These are phyloP conservation scores for Pristiophorus japonicus DNA, from an alignment of 2,113 vertebrate species.

Conservation along the genomic window DNA sequence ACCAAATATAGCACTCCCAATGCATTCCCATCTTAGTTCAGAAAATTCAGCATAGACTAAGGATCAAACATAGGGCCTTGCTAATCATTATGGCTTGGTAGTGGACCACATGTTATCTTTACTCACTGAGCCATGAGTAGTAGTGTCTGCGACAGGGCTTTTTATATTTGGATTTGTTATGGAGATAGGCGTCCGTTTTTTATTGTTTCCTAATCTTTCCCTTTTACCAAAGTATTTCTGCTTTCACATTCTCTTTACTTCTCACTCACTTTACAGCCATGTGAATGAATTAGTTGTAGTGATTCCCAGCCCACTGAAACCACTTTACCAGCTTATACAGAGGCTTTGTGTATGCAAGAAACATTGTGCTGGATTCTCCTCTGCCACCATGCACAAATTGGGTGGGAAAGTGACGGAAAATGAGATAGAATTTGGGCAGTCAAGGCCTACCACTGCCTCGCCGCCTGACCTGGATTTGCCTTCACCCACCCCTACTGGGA, in stretches of 20 bases:
- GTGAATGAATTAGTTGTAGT: not conserved
- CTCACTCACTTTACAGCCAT: not conserved
- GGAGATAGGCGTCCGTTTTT: not conserved
- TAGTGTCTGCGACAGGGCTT: no score
- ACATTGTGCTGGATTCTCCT: not conserved
- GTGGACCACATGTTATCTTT: no score
- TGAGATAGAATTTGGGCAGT: not conserved
- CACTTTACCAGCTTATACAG: not conserved
- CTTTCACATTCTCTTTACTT: not conserved
- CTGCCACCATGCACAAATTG: not conserved
- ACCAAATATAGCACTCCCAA: not conserved
- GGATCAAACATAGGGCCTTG: no score
- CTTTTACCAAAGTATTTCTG: not conserved
- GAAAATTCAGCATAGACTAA: no score
- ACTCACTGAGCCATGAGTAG: no score
- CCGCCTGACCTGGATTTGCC: not conserved
- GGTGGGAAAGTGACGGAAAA: not conserved
- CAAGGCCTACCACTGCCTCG: no score
- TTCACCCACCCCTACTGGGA: no score
- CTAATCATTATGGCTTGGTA: no score
- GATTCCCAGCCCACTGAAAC: not conserved
- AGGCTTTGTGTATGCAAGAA: not conserved
- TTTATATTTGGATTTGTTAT: not conserved
- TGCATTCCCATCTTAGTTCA: no score
- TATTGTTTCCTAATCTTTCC: not conserved